Evolutionary conservation across 1,140 invertebrate genomes (phyloP).

Genomic region (Mizuhopecten yessoensis): DNA sequence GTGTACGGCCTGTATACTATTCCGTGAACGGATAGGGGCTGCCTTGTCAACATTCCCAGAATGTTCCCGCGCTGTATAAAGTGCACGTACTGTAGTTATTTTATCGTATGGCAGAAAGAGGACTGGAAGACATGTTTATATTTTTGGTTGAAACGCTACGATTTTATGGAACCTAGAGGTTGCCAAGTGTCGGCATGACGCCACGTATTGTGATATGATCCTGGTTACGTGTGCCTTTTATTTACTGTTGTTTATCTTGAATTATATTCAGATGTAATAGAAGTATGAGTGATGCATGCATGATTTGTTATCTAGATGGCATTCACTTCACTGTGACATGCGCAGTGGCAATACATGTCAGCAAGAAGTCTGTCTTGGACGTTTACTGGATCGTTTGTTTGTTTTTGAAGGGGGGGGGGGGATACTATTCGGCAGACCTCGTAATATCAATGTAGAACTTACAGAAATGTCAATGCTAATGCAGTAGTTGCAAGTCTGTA

Average conservation of each 20-base stretch:
- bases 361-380: no score
- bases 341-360: background rate
- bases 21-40: background rate
- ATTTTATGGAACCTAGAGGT: background rate
- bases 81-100: background rate
- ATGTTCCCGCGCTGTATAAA: background rate
- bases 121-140: background rate
- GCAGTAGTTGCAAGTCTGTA: no score
- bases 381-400: no score
- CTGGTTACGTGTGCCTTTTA: background rate
- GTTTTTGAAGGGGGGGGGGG: no score
- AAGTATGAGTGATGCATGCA: background rate
- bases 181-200: background rate
- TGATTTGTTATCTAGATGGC: background rate
- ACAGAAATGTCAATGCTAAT: no score
- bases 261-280: background rate
- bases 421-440: no score
- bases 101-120: background rate
- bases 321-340: background rate
- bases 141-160: background rate
- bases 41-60: conserved; percentile 20
- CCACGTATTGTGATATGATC: background rate
- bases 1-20: background rate
- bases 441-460: no score
- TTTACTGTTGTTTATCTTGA: background rate